Evolutionary conservation across 2,797 vertebrate genomes (phyloP), one percentile per base, ranked within the genome.

Genomic region (Glossophaga mutica): DNA sequence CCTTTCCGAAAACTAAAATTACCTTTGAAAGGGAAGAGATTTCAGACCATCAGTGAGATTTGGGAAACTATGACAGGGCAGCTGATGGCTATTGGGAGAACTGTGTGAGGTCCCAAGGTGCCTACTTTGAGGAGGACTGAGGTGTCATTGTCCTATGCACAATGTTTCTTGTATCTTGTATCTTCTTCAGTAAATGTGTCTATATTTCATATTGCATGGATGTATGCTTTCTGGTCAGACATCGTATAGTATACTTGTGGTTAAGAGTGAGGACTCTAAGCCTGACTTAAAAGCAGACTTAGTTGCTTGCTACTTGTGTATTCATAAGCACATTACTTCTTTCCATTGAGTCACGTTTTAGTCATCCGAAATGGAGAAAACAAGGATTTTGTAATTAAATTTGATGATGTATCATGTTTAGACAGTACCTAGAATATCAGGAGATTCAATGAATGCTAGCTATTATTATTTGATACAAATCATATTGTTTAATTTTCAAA

Each of bases 351-450:
- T 88, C 44, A 50, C 67, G 14, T 21, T 91, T 83, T 77, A 62
- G 48, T 88, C 18, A 70, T 88, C 34, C 77, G 46, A 90, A 85
- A 73, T 91, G 78, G 42, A 83, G 37, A 85, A 92, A 84, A 85
- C 24, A 78, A 59, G 15, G 24, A 24, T 93, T 94, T 94, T 52
- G 34, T 42, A 93, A 82, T 85, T 95, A 77, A 71, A 59, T 90
- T 74, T 86, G 71, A 85, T 70, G 59, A 44, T 79, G 6, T 83
- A 62, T 90, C 71, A 12, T 81, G 7, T 71, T 95, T 89, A 89
- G 55, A 50, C 1, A 65, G 15, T 93, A 79, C 65, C 32, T 83
- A 91, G 8, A 94, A 74, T 76, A 71, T 62, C 1, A 0, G 93
- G 82, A 95, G 39, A 68, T 21, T 88, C 39, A 68, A 15, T 65